These are phyloP conservation scores for Podabrus alpinus DNA, from an alignment of 2,888 invertebrate genomes.

Conservation along the genomic window DNA sequence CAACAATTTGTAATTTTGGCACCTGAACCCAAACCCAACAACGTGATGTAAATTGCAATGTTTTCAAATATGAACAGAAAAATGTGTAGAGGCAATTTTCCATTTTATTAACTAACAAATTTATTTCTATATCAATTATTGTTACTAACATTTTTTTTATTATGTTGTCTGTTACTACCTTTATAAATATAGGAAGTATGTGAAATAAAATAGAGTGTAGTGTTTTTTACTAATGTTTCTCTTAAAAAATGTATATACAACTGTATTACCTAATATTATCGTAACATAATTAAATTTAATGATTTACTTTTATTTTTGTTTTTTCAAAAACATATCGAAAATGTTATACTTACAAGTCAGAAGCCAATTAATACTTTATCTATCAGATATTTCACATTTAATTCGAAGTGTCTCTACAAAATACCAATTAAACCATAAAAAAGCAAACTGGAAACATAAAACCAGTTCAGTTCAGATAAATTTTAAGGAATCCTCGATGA, in stretches of 20 bases:
- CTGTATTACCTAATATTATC: constrained; percentile 18
- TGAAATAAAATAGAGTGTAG: constrained; percentile 21
- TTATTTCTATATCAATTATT: constrained; percentile 15
- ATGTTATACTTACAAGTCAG: not conserved
- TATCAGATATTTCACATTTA: no score
- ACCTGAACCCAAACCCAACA: not conserved
- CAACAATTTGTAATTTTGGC: not conserved
- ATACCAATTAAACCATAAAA: no score
- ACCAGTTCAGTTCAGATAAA: no score
- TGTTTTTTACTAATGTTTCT: constrained; percentile 29
- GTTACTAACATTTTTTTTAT: constrained; percentile 12
- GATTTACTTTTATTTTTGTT: constrained; percentile 14
- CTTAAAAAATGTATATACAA: constrained; percentile 27
- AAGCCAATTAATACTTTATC: no score
- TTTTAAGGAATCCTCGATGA: no score
- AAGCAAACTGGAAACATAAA: no score
- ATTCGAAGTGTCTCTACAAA: no score
- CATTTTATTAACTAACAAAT: constrained; percentile 3
- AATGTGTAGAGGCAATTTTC: constrained; percentile 11
- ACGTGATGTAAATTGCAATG: not conserved
- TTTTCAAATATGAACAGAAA: not conserved
- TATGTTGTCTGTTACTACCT: constrained; percentile 10
- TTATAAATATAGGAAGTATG: constrained; percentile 17
- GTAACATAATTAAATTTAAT: constrained; percentile 7
- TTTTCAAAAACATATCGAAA: constrained; percentile 21